A percentile compares a stretch with the other conserved stretches of the same genome.
These are phyloP conservation scores for Chanos chanos DNA, from an alignment of 2,797 vertebrate species.

Conservation along the genomic window DNA sequence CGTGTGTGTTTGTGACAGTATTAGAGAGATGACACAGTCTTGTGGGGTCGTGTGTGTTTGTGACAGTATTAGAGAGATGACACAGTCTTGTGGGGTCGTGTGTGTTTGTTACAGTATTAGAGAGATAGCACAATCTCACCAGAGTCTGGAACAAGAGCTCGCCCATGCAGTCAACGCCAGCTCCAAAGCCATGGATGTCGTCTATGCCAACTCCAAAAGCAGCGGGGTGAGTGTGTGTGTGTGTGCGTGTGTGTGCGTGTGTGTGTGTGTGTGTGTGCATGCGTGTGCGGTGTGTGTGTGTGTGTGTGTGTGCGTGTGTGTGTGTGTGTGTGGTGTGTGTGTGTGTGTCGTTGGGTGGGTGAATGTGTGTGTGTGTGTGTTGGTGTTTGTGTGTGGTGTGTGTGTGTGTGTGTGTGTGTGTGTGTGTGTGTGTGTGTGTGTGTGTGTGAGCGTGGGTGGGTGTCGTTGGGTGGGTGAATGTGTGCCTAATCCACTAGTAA, in stretches of 20 bases:
- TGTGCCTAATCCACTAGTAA: no score
- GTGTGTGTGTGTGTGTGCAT: not conserved
- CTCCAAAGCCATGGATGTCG: constrained; percentile 92
- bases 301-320: not conserved
- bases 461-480: not conserved
- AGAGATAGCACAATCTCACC: constrained; percentile 87
- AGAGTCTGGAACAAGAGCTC: constrained; percentile 90
- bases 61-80: no score
- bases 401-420: not conserved
- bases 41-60: constrained; percentile 22
- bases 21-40: no score
- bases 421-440: constrained; percentile 3
- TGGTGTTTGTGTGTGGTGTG: not conserved
- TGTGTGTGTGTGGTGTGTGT: constrained; percentile 12
- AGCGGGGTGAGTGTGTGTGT: constrained; percentile 75
- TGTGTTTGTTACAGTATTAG: constrained; percentile 77
- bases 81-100: not conserved
- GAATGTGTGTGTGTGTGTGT: not conserved
- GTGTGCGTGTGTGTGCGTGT: not conserved
- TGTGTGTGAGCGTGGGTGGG: constrained; percentile 10
- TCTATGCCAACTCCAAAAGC: constrained; percentile 84
- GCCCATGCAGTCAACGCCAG: constrained; percentile 97
- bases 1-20: no score
- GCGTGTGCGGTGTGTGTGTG: not conserved
- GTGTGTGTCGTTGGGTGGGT: not conserved